Evolutionary conservation across 1,140 invertebrate species (phyloP).

Genomic region (Venturia canescens): DNA sequence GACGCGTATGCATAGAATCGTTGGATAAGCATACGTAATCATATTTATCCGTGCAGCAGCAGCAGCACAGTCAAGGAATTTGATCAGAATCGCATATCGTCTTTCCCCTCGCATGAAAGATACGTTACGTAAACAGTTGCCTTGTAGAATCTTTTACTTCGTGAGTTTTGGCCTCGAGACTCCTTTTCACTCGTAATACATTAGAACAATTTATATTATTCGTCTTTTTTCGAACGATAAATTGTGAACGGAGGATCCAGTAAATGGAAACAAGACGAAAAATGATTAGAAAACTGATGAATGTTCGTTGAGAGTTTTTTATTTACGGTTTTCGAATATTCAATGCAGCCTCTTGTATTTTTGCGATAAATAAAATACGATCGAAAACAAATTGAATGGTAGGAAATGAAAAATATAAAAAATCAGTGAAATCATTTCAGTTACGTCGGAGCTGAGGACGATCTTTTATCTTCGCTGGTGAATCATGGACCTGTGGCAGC

Average conservation of each 20-base stretch:
- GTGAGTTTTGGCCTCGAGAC: neutral
- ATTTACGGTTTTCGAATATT: too few relatives aligned
- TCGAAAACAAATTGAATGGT: neutral
- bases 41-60: neutral
- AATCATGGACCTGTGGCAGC: constrained; percentile 86
- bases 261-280: too few relatives aligned
- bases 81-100: neutral
- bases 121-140: constrained; percentile 26
- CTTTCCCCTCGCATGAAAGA: neutral
- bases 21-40: constrained; percentile 22
- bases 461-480: constrained; percentile 81
- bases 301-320: too few relatives aligned
- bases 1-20: neutral
- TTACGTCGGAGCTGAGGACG: constrained; percentile 82
- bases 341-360: too few relatives aligned
- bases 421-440: constrained; percentile 70
- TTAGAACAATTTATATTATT: too few relatives aligned
- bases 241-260: too few relatives aligned
- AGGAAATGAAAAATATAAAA: neutral
- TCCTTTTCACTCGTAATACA: neutral
- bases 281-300: too few relatives aligned
- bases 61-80: neutral
- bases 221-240: too few relatives aligned
- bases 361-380: neutral
- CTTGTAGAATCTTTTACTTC: neutral